Base-by-base conservation (phyloP, 1,140 invertebrate genomes). In the Microplitis demolitor region DNA sequence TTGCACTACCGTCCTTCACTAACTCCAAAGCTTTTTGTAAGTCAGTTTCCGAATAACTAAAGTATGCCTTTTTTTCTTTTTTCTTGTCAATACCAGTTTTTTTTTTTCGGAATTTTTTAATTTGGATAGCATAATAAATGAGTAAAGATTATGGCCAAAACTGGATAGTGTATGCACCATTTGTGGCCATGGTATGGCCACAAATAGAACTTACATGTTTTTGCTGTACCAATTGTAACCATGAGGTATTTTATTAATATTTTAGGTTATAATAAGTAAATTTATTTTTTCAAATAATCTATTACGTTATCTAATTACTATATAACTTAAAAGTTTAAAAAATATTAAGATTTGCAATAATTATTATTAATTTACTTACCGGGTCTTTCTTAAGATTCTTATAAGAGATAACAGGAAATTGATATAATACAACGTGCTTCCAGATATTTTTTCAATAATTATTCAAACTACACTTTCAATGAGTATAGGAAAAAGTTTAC, bases 131-230 rank as follows among this genome's bases (percentile, higher is more conserved):
- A 56, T 62, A 39, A 71, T 61, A 61, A 71, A 71, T 45, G 9
- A 71, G 56, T n/a, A 39, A 62, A 45, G 8, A 62, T 45, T 33
- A 63, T 72, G 70, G 61, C 70, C 70, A 72, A 24, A 72, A 72
- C 24, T 72, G 51, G 61, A 54, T 66, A 54, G 31, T 34, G 60
- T 37, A 64, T 63, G 70, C 62, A 54, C 70, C 45, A 64, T 54
- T 64, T 72, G 70, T 72, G 70, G 62, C 60, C 51, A 72, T 64
- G 45, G 24, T 14, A 58, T 69, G 67, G 54, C 67, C 54, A 56
- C 4, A 69, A 69, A 69, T 69, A 69, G 67, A 1, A 60, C 53
- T 31, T 56, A 51, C 34, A 69, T 39, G 50, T 31, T 56, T 69
- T 58, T 37, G 54, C 33, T 56, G 67, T 60, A 54, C 67, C 31